Evolutionary conservation across 2,113 vertebrate species (phyloP).

Genomic region (Seriola dumerili): DNA sequence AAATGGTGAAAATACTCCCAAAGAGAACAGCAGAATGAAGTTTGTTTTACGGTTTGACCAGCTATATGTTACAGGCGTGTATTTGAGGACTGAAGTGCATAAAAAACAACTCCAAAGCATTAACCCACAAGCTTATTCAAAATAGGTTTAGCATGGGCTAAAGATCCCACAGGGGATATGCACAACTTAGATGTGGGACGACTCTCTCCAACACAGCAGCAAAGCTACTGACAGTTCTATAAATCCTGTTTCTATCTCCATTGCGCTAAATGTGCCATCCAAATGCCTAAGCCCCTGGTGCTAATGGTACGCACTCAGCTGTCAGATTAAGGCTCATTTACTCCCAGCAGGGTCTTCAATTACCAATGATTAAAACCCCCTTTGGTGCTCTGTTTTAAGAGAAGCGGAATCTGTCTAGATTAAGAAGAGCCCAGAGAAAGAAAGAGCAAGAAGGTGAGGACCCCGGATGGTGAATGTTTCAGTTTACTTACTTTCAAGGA

Average conservation of each 20-base stretch:
- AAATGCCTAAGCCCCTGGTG: slow-evolving; percentile 57
- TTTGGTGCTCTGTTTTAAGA: slow-evolving; percentile 63
- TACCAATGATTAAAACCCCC: slow-evolving; percentile 80
- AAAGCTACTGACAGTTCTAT: slow-evolving; percentile 28
- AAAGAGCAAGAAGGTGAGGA: not conserved
- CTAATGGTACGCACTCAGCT: slow-evolving; percentile 75
- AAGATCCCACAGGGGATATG: slow-evolving; percentile 24
- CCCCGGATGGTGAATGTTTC: slow-evolving; percentile 17
- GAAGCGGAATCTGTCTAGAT: slow-evolving; percentile 60
- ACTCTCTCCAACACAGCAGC: slow-evolving; percentile 2
- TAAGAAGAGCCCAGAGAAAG: slow-evolving; percentile 40
- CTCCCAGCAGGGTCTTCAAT: slow-evolving; percentile 83
- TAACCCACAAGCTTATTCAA: slow-evolving; percentile 35
- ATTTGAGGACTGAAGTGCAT: slow-evolving; percentile 13
- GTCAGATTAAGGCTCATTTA: slow-evolving; percentile 83
- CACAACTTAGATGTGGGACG: not conserved
- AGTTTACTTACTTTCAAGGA: slow-evolving; percentile 1
- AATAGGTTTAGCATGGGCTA: slow-evolving; percentile 28
- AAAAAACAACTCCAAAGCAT: slow-evolving; percentile 25
- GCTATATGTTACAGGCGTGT: not conserved
- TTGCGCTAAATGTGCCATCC: slow-evolving; percentile 46
- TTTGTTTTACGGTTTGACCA: not conserved
- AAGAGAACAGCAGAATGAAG: not conserved
- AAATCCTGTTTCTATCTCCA: slow-evolving; percentile 59
- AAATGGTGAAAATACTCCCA: slow-evolving; percentile 7